A percentile compares a stretch with the other conserved stretches of the same genome.
phyloP scores from a whole-genome alignment of 2,113 vertebrate genomes.

The Hydrolagus affinis region DNA sequence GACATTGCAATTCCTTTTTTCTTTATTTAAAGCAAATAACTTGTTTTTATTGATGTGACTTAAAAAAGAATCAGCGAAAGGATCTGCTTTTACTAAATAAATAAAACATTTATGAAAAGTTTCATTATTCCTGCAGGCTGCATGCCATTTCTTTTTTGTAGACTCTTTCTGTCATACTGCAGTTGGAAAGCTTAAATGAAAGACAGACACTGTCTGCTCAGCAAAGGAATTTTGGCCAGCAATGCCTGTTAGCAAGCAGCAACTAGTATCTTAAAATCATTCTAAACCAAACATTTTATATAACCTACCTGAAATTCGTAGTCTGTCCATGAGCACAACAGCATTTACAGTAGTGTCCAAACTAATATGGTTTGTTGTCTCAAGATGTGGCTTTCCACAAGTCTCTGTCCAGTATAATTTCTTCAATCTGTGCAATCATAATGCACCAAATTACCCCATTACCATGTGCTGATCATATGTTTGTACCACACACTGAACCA shows the following conservation, averaged over 20 bases:
- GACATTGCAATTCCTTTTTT: neutral
- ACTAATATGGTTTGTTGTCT: neutral
- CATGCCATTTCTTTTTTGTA: neutral
- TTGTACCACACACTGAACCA: slow-evolving; percentile 30
- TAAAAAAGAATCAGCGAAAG: neutral
- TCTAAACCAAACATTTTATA: neutral
- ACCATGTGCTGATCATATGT: slow-evolving; percentile 32
- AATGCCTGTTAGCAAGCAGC: neutral
- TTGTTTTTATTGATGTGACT: neutral
- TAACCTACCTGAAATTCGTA: slow-evolving; percentile 30
- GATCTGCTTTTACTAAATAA: neutral
- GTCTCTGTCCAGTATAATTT: slow-evolving; percentile 7
- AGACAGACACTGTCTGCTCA: slow-evolving; percentile 30
- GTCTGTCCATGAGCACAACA: slow-evolving; percentile 27
- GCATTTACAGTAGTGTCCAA: slow-evolving; percentile 30
- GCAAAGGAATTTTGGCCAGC: slow-evolving; percentile 16
- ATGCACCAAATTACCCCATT: slow-evolving; percentile 30
- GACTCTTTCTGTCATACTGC: neutral
- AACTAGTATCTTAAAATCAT: neutral
- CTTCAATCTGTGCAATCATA: slow-evolving; percentile 30
- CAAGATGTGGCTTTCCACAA: slow-evolving; percentile 4
- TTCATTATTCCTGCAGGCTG: neutral
- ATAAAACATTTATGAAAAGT: neutral
- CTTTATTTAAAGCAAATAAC: neutral
- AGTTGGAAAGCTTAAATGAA: slow-evolving; percentile 19